A percentile compares a stretch with the other conserved stretches of the same genome.
These are phyloP conservation scores for Aramus guarauna DNA, from an alignment of 2,113 vertebrate genomes.

Conservation along the genomic window DNA sequence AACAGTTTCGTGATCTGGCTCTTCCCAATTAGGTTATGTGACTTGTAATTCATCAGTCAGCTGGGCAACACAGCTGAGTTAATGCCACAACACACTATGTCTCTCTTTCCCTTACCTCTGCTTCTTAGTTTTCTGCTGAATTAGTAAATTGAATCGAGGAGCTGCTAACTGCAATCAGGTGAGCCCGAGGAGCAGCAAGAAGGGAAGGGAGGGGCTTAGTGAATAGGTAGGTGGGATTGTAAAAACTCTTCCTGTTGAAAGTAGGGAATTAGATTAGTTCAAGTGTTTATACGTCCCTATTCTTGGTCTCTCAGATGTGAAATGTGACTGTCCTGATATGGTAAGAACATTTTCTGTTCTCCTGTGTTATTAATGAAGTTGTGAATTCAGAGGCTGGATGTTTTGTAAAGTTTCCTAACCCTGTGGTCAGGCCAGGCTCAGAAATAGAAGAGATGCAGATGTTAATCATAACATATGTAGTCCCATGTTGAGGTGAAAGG, in stretches of 20 bases:
- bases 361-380: not conserved
- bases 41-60: not conserved
- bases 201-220: not conserved
- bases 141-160: not conserved
- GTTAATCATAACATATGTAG: fast-evolving
- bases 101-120: not conserved
- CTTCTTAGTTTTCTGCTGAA: not conserved
- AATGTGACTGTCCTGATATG: fast-evolving
- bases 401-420: not conserved
- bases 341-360: not conserved
- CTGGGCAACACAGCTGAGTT: not conserved
- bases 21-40: not conserved
- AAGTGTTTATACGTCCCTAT: fast-evolving
- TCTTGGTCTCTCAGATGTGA: not conserved
- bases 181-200: not conserved
- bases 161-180: not conserved
- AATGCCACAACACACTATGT: fast-evolving
- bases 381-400: not conserved
- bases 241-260: not conserved
- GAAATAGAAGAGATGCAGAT: not conserved
- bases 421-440: not conserved
- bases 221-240: not conserved
- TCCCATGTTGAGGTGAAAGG: not conserved
- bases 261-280: fast-evolving
- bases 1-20: not conserved